Percentiles rank a stretch among this genome's conserved stretches.
phyloP scores from a whole-genome alignment of 1,140 invertebrate species.

The Saccostrea glomerata region DNA sequence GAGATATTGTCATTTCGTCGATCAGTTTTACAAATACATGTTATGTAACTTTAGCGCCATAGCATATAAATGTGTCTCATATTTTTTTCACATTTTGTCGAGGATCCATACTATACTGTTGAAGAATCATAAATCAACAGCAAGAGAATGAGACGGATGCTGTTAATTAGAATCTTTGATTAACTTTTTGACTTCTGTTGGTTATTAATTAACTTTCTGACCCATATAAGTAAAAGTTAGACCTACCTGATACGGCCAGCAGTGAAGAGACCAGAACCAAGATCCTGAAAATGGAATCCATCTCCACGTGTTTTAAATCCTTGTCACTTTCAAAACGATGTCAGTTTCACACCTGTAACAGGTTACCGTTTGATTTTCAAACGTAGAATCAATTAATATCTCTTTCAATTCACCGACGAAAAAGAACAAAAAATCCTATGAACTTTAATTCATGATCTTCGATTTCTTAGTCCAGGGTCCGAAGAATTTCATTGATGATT shows the following conservation, averaged over 20 bases:
- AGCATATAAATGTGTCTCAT: too few species aligned
- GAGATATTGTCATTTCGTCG: not conserved
- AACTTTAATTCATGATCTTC: not conserved
- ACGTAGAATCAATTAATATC: not conserved
- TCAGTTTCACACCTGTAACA: not conserved
- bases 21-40: too few species aligned
- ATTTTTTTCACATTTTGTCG: too few species aligned
- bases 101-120: too few species aligned
- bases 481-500: not conserved
- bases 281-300: not conserved
- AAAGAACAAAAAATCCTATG: not conserved
- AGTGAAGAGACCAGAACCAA: not conserved
- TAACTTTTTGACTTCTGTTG: too few species aligned
- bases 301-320: conserved; percentile 31
- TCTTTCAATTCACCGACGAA: not conserved
- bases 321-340: conserved; percentile 2
- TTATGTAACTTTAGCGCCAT: too few species aligned
- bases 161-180: too few species aligned
- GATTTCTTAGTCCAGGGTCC: not conserved
- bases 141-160: too few species aligned
- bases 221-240: too few species aligned
- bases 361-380: not conserved
- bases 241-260: not conserved
- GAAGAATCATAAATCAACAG: too few species aligned
- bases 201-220: too few species aligned